Percentiles rank a stretch among this genome's conserved stretches.
Evolutionary conservation across 2,797 vertebrate genomes (phyloP).

Genomic region (Peromyscus melanophrys): DNA sequence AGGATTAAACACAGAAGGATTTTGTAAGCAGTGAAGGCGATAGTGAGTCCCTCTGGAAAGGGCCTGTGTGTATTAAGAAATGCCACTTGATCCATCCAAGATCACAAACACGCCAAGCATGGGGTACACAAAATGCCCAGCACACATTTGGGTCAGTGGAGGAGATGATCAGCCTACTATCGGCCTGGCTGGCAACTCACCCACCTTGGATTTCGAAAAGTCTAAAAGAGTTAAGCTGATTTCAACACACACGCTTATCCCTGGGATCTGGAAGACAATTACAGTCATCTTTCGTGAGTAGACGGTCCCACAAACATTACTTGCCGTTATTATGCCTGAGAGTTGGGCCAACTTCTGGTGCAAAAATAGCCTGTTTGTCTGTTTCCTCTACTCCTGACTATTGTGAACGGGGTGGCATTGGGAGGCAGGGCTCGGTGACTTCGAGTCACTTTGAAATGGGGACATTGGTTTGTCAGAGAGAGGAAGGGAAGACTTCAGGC

Average conservation of each 20-base stretch:
- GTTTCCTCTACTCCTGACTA: slow-evolving; percentile 73
- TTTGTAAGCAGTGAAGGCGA: slow-evolving; percentile 81
- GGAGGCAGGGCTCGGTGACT: slow-evolving; percentile 61
- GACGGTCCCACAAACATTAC: slow-evolving; percentile 79
- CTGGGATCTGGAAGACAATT: slow-evolving; percentile 82
- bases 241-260: slow-evolving; percentile 82
- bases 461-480: slow-evolving; percentile 53
- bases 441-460: slow-evolving; percentile 77
- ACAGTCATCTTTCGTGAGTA: slow-evolving; percentile 83
- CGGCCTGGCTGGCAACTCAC: not conserved
- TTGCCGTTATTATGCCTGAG: slow-evolving; percentile 76
- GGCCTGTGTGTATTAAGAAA: slow-evolving; percentile 67
- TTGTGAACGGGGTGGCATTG: slow-evolving; percentile 72
- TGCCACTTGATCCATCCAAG: slow-evolving; percentile 70
- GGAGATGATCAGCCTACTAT: not conserved
- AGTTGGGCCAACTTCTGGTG: slow-evolving; percentile 75
- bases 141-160: slow-evolving; percentile 46
- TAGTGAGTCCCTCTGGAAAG: slow-evolving; percentile 76
- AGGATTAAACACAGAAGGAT: slow-evolving; percentile 81
- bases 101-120: slow-evolving; percentile 41
- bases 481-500: slow-evolving; percentile 1
- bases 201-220: slow-evolving; percentile 61
- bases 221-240: slow-evolving; percentile 65
- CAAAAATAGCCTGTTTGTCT: slow-evolving; percentile 80
- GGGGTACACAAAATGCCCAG: slow-evolving; percentile 62